A percentile compares a stretch with the other conserved stretches of the same genome.
phyloP scores from a whole-genome alignment of 2,113 vertebrate species.

The Varanus komodoensis region DNA sequence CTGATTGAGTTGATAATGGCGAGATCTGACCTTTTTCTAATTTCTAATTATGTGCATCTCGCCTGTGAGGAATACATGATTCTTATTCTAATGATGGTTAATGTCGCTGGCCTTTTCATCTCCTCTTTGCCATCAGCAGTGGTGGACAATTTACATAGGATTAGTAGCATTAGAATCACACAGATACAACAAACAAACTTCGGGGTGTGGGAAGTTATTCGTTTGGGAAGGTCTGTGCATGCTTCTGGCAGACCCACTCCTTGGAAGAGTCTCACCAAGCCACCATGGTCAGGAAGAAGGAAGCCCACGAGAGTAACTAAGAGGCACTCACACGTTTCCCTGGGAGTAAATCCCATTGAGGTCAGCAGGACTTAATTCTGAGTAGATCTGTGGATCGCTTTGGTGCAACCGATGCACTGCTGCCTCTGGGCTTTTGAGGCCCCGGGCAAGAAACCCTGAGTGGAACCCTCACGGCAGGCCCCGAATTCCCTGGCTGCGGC shows the following conservation, averaged over 20 bases:
- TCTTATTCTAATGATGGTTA: constrained; percentile 80
- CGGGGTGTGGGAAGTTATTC: background rate
- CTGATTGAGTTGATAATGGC: constrained; percentile 90
- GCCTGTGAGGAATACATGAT: constrained; percentile 79
- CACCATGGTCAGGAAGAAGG: background rate
- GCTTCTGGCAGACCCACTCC: background rate
- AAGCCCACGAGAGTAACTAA: background rate
- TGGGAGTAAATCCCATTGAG: no score
- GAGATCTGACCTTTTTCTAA: constrained; percentile 91
- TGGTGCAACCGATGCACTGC: no score
- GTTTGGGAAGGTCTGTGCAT: background rate
- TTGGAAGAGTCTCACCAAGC: background rate
- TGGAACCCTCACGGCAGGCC: no score
- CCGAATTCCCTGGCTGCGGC: no score
- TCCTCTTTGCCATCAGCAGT: constrained; percentile 45
- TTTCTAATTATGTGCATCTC: constrained; percentile 92
- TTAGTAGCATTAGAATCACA: accelerated
- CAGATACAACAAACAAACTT: constrained; percentile 18
- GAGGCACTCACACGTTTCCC: background rate
- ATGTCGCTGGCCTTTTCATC: constrained; percentile 71
- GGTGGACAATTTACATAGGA: background rate
- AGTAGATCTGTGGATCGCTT: no score
- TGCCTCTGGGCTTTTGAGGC: no score
- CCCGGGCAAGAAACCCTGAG: no score
- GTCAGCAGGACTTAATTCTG: no score